Conservation (phyloP, 2,113 vertebrate species). For the Lota lota region DNA sequence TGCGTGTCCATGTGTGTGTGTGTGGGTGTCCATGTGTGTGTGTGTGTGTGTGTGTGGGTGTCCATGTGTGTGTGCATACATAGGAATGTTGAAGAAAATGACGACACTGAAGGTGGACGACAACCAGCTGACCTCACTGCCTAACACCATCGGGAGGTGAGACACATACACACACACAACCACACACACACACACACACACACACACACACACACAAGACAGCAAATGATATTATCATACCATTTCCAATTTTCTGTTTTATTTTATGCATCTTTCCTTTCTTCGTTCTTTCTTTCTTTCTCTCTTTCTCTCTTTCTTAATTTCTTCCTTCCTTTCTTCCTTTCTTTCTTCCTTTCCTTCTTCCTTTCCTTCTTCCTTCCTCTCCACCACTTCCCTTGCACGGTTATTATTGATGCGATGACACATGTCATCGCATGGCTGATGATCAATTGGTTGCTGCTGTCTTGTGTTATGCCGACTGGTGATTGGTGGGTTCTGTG, state of each 20-base stretch:
- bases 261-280: neutral
- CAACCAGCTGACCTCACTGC: slow-evolving; percentile 96
- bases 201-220: neutral
- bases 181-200: slow-evolving; percentile 7
- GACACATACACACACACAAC: slow-evolving; percentile 20
- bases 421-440: neutral
- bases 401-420: neutral
- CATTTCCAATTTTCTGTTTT: neutral
- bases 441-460: slow-evolving; percentile 26
- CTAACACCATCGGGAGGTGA: slow-evolving; percentile 96
- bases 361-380: too few species aligned
- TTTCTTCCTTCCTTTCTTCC: too few species aligned
- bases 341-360: too few species aligned
- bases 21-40: slow-evolving; percentile 14
- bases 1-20: slow-evolving; percentile 16
- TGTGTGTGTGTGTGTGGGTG: neutral
- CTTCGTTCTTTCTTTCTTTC: slow-evolving; percentile 33
- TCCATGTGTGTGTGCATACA: slow-evolving; percentile 19
- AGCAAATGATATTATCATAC: neutral
- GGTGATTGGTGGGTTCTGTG: slow-evolving; percentile 64
- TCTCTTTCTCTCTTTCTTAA: too few species aligned
- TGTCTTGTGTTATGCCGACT: slow-evolving; percentile 56
- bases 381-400: too few species aligned
- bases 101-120: slow-evolving; percentile 98
- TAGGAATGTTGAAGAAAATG: slow-evolving; percentile 95